phyloP scores from a whole-genome alignment of 2,113 vertebrate species.

The Vanacampus margaritifer region DNA sequence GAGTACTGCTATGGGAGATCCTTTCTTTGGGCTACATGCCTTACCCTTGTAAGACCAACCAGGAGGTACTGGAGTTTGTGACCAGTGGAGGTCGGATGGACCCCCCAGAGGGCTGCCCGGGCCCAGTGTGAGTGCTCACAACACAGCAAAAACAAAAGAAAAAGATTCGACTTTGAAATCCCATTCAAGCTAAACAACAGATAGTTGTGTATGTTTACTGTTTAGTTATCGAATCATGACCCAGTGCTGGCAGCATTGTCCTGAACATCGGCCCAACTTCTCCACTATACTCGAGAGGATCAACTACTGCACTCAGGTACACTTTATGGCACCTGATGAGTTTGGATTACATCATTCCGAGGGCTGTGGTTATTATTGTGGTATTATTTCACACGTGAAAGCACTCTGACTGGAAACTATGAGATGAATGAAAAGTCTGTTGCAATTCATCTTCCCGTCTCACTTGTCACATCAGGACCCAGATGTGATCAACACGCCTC shows the following conservation, averaged over 20 bases:
- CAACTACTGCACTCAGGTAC: constrained; percentile 89
- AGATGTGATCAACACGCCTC: constrained; percentile 84
- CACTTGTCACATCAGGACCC: constrained; percentile 74
- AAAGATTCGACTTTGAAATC: background rate
- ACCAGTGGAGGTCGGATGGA: constrained; percentile 86
- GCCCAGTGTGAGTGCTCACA: constrained; percentile 82
- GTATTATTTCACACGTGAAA: too few relatives aligned
- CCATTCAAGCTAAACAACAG: background rate
- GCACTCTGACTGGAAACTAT: too few relatives aligned
- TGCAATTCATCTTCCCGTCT: background rate
- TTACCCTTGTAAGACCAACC: constrained; percentile 87
- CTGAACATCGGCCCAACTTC: constrained; percentile 86
- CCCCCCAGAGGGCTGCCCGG: constrained; percentile 84
- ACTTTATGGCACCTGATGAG: background rate
- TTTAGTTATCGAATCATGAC: constrained; percentile 88
- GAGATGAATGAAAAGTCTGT: too few relatives aligned
- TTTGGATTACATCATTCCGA: too few relatives aligned
- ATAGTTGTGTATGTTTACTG: constrained; percentile 8
- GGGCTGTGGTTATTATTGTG: too few relatives aligned
- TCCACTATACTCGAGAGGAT: constrained; percentile 86
- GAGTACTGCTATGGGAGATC: constrained; percentile 91
- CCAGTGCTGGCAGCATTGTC: constrained; percentile 92
- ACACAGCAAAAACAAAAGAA: background rate
- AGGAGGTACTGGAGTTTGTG: constrained; percentile 89
- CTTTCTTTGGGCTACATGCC: constrained; percentile 92